Conservation (phyloP, 2,113 vertebrate genomes). For the Pteronura brasiliensis region DNA sequence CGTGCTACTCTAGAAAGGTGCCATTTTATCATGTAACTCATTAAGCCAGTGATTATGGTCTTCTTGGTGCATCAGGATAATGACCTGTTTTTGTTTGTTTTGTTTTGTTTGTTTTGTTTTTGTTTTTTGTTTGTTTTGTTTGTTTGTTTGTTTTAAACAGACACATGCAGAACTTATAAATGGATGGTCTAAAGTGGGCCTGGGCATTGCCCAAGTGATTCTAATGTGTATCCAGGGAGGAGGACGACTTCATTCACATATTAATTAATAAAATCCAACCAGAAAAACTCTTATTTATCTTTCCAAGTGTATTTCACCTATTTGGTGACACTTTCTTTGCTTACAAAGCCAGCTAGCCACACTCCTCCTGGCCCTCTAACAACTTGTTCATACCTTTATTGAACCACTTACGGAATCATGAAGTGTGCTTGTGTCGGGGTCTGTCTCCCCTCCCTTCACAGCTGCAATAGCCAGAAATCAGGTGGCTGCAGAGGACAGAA, state of each 20-base stretch:
- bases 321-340: background rate
- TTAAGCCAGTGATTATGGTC: background rate
- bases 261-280: background rate
- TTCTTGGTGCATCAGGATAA: background rate
- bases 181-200: background rate
- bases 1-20: fast-evolving
- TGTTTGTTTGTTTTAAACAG: background rate
- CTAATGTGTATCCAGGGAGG: background rate
- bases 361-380: fast-evolving
- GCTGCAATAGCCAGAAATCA: background rate
- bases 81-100: slow-evolving; percentile 39
- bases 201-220: background rate
- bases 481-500: too few species aligned
- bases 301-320: background rate
- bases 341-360: background rate
- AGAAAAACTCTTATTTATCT: background rate
- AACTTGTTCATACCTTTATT: background rate
- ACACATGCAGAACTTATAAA: background rate
- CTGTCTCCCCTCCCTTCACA: background rate
- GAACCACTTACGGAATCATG: fast-evolving
- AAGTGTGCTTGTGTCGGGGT: fast-evolving
- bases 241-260: background rate
- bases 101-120: background rate
- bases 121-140: too few species aligned
- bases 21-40: background rate